Base-by-base conservation (phyloP, 2,888 invertebrate species). In the Phoenoteleia sp. region DNA sequence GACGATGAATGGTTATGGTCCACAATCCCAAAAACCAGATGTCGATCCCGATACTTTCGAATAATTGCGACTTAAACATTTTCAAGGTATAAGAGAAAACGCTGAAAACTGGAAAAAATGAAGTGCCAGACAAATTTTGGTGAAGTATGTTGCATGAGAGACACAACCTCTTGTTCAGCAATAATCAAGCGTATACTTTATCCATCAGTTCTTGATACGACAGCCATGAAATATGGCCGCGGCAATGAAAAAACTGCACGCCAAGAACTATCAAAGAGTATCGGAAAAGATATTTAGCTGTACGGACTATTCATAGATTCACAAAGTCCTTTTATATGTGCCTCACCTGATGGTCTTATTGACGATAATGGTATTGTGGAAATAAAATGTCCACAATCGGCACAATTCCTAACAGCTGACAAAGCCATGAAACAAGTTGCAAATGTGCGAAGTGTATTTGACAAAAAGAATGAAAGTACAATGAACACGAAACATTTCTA, bases 291-390 rank as follows among this genome's bases (percentile, higher is more conserved):
- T 11, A 84, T 88, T 13, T 33, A 39, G 1, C 25, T 49, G 2
- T 88, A 89, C 58, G 91, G 90, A 15, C 79, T 90, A 23, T 88
- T 90, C 72, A 86, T 90, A 23, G 90, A 90, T 75, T 21, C 45
- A 23, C 62, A 88, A 23, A 27, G 60, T n/a, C 77, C 42, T 13
- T 87, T 81, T 58, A 69, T 89, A 6, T 88, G 87, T 42, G 88
- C 88, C 1, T 17, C 42, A 19, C 42, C 42, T 5, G 89, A 90
- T 74, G 87, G 88, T 23, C 60, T 89, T 3, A 81, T 88, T 21
- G 89, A 69, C 47, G 60, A 81, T 13, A 80, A 87, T 58, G 84
- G 80, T 4, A 82, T 89, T 27, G 74, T 89, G 4, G 88, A 89
- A 74, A 81, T 89, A 0, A 89, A 42, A 9, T 42, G 42, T 42